phyloP scores from a whole-genome alignment of 1,140 invertebrate species.

The Brachionus rubens region DNA sequence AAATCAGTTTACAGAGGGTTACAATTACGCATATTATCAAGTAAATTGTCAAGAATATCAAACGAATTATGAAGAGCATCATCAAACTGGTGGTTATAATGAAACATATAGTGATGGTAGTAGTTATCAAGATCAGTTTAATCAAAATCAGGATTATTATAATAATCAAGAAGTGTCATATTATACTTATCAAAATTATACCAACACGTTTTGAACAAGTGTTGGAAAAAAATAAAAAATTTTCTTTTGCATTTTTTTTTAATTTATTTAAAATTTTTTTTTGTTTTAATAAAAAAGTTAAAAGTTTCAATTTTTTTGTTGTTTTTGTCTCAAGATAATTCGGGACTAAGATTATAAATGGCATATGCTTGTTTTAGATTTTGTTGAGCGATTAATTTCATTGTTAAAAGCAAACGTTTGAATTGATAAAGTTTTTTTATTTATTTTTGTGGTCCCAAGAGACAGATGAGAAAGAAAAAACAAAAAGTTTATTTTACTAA shows the following conservation, averaged over 20 bases:
- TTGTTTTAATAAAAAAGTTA: constrained; percentile 6
- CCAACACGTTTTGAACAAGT: constrained; percentile 13
- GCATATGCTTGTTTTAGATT: constrained; percentile 8
- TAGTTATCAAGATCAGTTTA: neutral
- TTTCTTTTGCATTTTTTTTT: neutral
- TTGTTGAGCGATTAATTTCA: neutral
- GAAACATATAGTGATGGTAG: neutral
- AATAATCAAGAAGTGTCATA: constrained; percentile 17
- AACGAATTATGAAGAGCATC: no score
- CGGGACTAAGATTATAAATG: neutral
- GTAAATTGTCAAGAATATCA: neutral
- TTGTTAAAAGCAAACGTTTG: no score
- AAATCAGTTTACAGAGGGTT: neutral
- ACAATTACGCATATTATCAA: neutral
- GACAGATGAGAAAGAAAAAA: neutral
- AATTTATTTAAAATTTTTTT: neutral
- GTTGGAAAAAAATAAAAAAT: neutral
- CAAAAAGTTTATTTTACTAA: neutral
- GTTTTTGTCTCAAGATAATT: neutral
- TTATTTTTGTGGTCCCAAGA: no score
- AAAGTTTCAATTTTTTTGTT: neutral
- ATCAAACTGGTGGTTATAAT: neutral
- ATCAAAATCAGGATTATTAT: constrained; percentile 9
- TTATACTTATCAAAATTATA: constrained; percentile 28
- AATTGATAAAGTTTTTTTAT: no score